phyloP scores from a whole-genome alignment of 2,888 invertebrate genomes.

The Heliconius ethilla region DNA sequence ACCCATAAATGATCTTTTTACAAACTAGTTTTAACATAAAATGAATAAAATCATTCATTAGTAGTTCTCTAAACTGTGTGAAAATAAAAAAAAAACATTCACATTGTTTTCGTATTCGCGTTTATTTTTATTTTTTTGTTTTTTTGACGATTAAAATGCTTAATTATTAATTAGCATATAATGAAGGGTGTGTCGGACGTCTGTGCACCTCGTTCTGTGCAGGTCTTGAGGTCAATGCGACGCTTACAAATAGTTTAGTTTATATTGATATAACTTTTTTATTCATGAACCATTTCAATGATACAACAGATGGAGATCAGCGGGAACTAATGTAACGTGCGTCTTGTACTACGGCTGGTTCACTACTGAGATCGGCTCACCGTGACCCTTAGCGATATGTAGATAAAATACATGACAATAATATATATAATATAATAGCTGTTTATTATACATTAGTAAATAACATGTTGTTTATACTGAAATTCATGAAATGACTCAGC shows the following conservation, averaged over 20 bases:
- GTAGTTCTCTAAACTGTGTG: neutral
- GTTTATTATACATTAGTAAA: neutral
- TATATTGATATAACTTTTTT: neutral
- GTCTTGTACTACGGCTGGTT: no score
- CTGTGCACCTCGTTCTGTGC: neutral
- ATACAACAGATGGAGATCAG: no score
- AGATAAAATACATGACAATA: no score
- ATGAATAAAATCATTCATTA: neutral
- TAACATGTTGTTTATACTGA: constrained; percentile 21
- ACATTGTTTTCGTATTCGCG: neutral
- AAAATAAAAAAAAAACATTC: neutral
- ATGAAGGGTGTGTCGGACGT: constrained; percentile 6
- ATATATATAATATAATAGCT: neutral
- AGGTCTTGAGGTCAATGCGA: neutral
- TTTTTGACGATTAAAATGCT: neutral
- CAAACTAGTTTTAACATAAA: no score
- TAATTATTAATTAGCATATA: neutral
- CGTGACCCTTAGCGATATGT: no score
- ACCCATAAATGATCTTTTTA: no score
- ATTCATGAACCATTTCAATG: neutral
- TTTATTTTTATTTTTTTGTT: constrained; percentile 1
- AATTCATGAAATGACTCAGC: constrained; percentile 25
- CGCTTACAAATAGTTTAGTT: neutral
- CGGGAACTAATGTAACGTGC: no score
- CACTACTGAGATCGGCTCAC: no score